Evolutionary conservation across 2,797 vertebrate genomes (phyloP).

Genomic region (Zenarchopterus dispar): DNA sequence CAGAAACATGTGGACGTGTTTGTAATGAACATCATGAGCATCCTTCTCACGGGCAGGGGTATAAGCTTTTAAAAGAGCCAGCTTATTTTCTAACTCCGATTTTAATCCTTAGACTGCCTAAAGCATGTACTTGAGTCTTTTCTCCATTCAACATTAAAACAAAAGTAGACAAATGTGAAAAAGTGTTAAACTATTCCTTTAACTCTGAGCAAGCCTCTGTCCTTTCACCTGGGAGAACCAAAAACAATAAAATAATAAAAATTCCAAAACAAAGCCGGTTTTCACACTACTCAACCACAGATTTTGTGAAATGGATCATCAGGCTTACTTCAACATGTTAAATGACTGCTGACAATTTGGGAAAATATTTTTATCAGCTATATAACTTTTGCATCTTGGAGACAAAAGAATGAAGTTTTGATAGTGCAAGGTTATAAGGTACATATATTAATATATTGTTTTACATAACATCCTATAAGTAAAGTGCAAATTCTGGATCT

Average conservation of each 20-base stretch:
- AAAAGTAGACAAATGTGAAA: neutral
- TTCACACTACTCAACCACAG: slow-evolving; percentile 52
- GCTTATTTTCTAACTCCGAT: neutral
- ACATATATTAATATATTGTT: slow-evolving; percentile 83
- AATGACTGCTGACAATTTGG: slow-evolving; percentile 50
- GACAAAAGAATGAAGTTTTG: slow-evolving; percentile 68
- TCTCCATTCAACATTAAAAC: neutral
- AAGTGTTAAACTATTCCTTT: slow-evolving; percentile 21
- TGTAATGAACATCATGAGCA: neutral
- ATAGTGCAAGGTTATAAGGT: slow-evolving; percentile 83
- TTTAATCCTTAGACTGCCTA: neutral
- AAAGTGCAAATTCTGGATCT: slow-evolving; percentile 84
- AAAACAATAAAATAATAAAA: slow-evolving; percentile 22
- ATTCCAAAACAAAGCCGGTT: slow-evolving; percentile 28
- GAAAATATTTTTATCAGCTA: slow-evolving; percentile 55
- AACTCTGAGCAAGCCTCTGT: slow-evolving; percentile 60
- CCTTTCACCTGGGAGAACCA: slow-evolving; percentile 45
- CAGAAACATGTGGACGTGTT: neutral
- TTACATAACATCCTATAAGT: slow-evolving; percentile 79
- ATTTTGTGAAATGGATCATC: slow-evolving; percentile 62
- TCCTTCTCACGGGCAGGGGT: neutral
- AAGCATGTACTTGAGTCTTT: neutral
- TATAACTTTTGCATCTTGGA: slow-evolving; percentile 61
- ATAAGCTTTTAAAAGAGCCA: neutral
- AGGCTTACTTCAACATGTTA: slow-evolving; percentile 57